Percentiles rank a stretch among this genome's conserved stretches.
phyloP scores from a whole-genome alignment of 2,113 vertebrate species.

The Ascaphus truei region DNA sequence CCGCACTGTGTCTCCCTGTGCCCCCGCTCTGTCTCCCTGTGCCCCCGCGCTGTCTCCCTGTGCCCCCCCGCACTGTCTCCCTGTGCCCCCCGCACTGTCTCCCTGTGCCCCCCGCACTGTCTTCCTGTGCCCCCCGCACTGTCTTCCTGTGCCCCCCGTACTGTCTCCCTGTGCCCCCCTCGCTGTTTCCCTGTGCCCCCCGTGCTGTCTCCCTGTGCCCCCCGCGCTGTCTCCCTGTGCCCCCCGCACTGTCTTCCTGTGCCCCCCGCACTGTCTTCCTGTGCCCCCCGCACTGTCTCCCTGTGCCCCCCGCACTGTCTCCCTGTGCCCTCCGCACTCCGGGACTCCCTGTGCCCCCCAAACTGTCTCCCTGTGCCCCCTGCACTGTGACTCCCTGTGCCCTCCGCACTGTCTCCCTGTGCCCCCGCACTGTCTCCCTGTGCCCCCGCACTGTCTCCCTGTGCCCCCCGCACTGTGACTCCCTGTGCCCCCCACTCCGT shows the following conservation, averaged over 20 bases:
- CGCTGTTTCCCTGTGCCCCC: not conserved
- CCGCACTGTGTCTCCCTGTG: not conserved
- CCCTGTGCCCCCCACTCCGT: fast-evolving
- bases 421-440: not conserved
- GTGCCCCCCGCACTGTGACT: not conserved
- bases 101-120: fast-evolving
- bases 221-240: fast-evolving
- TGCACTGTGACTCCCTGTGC: too few species aligned
- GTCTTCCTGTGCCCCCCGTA: fast-evolving
- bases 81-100: not conserved
- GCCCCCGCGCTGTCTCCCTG: too few species aligned
- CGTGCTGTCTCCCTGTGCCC: not conserved
- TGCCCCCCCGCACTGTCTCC: not conserved
- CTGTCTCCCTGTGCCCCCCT: not conserved
- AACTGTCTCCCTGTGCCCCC: fast-evolving
- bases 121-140: not conserved
- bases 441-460: not conserved
- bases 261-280: fast-evolving
- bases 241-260: not conserved
- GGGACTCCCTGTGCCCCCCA: too few species aligned
- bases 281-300: not conserved
- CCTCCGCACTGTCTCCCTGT: not conserved
- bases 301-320: not conserved
- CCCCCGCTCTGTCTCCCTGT: fast-evolving
- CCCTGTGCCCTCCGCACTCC: not conserved